A percentile compares a stretch with the other conserved stretches of the same genome.
Evolutionary conservation across 2,113 vertebrate species (phyloP).

Genomic region (Ammodytes dubius): DNA sequence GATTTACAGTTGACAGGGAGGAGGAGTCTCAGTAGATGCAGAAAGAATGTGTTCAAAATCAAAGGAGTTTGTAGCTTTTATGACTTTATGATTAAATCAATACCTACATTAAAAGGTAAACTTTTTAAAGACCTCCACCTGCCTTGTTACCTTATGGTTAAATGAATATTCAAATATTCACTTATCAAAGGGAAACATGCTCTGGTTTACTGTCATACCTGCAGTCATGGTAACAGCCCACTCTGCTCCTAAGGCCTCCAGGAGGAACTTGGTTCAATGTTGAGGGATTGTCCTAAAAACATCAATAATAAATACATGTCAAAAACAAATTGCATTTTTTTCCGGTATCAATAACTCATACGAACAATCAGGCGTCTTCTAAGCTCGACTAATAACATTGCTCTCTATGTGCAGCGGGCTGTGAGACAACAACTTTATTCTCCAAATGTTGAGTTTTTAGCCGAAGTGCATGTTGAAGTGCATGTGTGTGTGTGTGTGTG

Average conservation of each 20-base stretch:
- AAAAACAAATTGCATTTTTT: not conserved
- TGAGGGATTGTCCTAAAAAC: not conserved
- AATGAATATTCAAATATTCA: not conserved
- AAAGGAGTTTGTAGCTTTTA: not conserved
- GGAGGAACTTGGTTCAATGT: not conserved
- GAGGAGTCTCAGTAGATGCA: not conserved
- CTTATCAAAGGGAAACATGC: not conserved
- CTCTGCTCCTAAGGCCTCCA: not conserved
- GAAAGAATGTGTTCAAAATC: not conserved
- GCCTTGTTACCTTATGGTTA: not conserved
- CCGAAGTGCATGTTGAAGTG: too few relatives aligned
- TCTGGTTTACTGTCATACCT: conserved; percentile 7
- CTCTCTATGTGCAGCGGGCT: too few relatives aligned
- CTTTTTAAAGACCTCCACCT: not conserved
- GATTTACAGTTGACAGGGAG: not conserved
- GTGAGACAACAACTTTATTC: too few relatives aligned
- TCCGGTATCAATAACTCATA: too few relatives aligned
- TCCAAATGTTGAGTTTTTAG: too few relatives aligned
- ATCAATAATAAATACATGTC: not conserved
- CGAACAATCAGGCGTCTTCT: too few relatives aligned
- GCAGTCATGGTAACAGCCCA: not conserved
- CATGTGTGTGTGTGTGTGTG: not conserved
- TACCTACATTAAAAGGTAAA: not conserved
- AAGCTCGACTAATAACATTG: too few relatives aligned
- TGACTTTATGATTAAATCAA: too few relatives aligned